Evolutionary conservation across 2,888 invertebrate genomes (phyloP).

Genomic region (Sepioteuthis lessoniana): DNA sequence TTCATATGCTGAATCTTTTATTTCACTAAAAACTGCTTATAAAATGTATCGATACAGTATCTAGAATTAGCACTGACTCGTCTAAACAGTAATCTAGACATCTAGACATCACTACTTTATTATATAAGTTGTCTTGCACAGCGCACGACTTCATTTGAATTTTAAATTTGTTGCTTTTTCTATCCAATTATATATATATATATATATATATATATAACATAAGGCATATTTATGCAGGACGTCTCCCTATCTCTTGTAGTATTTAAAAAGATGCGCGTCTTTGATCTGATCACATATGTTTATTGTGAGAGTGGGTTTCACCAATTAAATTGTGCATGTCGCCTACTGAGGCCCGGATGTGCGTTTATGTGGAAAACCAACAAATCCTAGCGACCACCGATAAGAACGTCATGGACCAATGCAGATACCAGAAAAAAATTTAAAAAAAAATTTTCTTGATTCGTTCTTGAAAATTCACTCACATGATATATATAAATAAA

Average conservation of each 20-base stretch:
- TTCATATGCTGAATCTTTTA: no score
- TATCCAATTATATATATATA: no score
- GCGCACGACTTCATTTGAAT: no score
- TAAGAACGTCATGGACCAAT: not conserved
- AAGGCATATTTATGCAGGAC: not conserved
- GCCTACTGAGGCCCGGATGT: not conserved
- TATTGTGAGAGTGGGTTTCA: not conserved
- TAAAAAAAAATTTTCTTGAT: not conserved
- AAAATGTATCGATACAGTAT: no score
- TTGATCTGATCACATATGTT: not conserved
- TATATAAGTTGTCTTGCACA: no score
- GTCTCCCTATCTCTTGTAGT: not conserved
- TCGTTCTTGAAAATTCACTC: not conserved
- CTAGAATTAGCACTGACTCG: no score
- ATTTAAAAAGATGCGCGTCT: not conserved
- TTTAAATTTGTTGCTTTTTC: no score
- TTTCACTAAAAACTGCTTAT: no score
- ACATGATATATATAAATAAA: no score
- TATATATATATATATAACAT: not conserved
- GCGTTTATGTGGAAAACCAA: slow-evolving; percentile 33
- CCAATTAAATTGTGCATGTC: slow-evolving; percentile 1
- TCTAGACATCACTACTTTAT: no score
- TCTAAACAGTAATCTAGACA: no score
- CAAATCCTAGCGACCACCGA: not conserved
- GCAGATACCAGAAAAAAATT: not conserved